These are phyloP conservation scores for Anniella stebbinsi DNA, from an alignment of 2,797 vertebrate species.

Conservation along the genomic window DNA sequence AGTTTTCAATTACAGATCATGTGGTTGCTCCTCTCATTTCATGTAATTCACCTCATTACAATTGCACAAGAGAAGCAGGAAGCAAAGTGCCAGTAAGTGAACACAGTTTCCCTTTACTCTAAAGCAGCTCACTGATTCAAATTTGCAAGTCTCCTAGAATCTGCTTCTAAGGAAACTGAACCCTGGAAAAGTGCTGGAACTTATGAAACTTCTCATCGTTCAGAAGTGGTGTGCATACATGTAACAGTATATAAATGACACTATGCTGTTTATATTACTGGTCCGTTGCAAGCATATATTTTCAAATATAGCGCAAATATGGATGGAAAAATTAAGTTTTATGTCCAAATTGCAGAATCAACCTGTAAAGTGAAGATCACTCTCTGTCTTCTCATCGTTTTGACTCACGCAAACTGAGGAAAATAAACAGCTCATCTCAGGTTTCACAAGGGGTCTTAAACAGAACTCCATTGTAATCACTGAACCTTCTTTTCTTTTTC, in stretches of 20 bases:
- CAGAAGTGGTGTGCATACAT: too few relatives aligned
- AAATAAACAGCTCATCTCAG: not conserved
- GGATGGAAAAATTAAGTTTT: not conserved
- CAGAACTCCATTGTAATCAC: not conserved
- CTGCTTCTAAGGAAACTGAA: too few relatives aligned
- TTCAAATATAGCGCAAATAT: not conserved
- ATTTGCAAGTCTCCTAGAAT: too few relatives aligned
- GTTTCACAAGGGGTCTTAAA: not conserved
- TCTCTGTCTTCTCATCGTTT: not conserved
- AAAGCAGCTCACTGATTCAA: not conserved
- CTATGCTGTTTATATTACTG: not conserved
- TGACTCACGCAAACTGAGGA: not conserved
- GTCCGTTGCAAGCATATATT: not conserved
- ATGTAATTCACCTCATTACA: too few relatives aligned
- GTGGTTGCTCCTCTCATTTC: too few relatives aligned
- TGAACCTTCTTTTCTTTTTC: not conserved
- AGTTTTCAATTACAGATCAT: too few relatives aligned
- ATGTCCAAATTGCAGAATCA: not conserved
- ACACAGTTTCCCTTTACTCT: too few relatives aligned
- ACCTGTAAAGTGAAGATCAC: not conserved
- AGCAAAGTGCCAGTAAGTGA: too few relatives aligned
- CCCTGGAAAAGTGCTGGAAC: too few relatives aligned
- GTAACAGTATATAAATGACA: not conserved
- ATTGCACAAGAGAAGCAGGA: too few relatives aligned
- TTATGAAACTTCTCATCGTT: too few relatives aligned